A percentile compares a stretch with the other conserved stretches of the same genome.
These are phyloP conservation scores for Ovibos moschatus DNA, from an alignment of 2,113 vertebrate species.

Conservation along the genomic window DNA sequence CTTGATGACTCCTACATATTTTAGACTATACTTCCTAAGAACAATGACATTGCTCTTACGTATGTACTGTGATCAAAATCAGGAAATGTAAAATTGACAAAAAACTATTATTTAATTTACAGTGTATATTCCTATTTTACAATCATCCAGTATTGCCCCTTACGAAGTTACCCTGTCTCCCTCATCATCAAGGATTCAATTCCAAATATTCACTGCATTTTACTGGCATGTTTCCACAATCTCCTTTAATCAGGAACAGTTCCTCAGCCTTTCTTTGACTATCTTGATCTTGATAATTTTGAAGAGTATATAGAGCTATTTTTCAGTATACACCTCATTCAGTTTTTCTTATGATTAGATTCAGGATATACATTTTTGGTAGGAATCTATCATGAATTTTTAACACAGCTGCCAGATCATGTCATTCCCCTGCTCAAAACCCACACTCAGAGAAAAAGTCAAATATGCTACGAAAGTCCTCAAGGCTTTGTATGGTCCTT, in stretches of 20 bases:
- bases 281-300: neutral
- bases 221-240: neutral
- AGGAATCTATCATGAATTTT: neutral
- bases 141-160: neutral
- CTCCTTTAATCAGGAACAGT: neutral
- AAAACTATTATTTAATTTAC: neutral
- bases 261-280: neutral
- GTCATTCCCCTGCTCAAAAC: neutral
- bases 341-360: neutral
- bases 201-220: neutral
- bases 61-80: neutral
- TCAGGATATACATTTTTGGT: neutral
- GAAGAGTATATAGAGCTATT: neutral
- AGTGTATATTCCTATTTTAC: neutral
- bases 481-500: neutral
- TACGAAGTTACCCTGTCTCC: neutral
- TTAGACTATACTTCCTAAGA: neutral
- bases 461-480: neutral
- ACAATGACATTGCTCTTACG: neutral
- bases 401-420: neutral
- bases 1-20: neutral
- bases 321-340: neutral
- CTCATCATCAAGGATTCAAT: neutral
- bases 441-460: neutral
- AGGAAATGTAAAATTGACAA: neutral